A percentile compares a stretch with the other conserved stretches of the same genome.
Evolutionary conservation across 2,113 vertebrate species (phyloP).

Genomic region (Felis chaus): DNA sequence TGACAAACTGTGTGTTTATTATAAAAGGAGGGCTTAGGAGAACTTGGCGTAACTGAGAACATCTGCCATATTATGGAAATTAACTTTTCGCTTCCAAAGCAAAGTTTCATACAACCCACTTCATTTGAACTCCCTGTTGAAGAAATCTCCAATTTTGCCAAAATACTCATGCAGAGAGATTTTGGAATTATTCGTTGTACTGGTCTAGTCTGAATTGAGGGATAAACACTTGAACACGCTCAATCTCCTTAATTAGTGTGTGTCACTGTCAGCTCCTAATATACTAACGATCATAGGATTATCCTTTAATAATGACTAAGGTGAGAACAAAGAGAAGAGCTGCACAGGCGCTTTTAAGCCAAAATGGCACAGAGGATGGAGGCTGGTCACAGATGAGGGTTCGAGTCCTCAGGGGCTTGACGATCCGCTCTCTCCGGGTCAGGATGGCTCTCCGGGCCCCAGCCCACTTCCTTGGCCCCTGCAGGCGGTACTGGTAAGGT

Average conservation of each 20-base stretch:
- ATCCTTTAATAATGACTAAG: background rate
- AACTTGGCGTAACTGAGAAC: background rate
- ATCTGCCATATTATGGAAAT: background rate
- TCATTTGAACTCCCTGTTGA: background rate
- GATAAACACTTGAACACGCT: background rate
- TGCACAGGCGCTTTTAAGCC: background rate
- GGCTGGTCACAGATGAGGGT: background rate
- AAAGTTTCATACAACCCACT: background rate
- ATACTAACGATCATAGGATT: background rate
- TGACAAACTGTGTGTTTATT: background rate
- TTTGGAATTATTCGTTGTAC: background rate
- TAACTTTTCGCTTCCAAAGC: background rate
- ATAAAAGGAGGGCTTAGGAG: background rate
- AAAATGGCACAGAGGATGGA: background rate
- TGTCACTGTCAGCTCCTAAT: background rate
- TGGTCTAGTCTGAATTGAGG: background rate
- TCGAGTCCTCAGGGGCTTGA: constrained; percentile 84
- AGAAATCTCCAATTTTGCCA: background rate
- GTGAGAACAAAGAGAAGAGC: background rate
- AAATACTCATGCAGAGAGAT: background rate
- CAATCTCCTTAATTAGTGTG: background rate
- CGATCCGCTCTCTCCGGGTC: constrained; percentile 81
- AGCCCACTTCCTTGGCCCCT: constrained; percentile 84
- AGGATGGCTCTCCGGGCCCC: constrained; percentile 86
- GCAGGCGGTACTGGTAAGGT: constrained; percentile 88